Base-by-base conservation (phyloP, 2,888 invertebrate species). In the Carterocephalus palaemon region DNA sequence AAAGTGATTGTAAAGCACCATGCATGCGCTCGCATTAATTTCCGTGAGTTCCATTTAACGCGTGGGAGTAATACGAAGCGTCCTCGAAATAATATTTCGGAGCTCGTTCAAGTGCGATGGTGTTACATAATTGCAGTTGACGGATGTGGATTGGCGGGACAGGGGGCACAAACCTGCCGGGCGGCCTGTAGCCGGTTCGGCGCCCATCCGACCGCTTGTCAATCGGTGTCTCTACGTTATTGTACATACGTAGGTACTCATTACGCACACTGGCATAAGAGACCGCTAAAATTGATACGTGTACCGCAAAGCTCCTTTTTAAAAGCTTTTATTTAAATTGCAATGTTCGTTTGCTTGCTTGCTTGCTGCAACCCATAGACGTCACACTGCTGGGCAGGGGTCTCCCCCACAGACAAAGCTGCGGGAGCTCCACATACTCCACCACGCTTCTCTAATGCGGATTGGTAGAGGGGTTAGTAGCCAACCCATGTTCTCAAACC, bases 71-170 rank as follows among this genome's bases (percentile, higher is more conserved):
- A 20, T 9, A n/a, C n/a, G n/a, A 22, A 20, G 13, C 16, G 33
- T 6, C 6, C 33, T 20, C 20, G 4, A 19, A n/a, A 32, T 8
- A 47, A 23, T 8, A 29, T 37, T 29, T 22, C 31, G 23, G 6
- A 46, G 23, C 38, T 39, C 19, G 40, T 46, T 38, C 38, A 29
- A 46, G 45, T 45, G 16, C 40, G 40, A 19, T 59, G 68, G 20
- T 59, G 68, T 75, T 75, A 73, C 70, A 67, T 75, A 74, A 77
- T 73, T 70, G 69, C 65, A 68, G 56, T 68, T 68, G 75, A 75
- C 62, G 68, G 67, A 70, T 68, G 70, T 60, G 60, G 53, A 62
- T 65, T 59, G 59, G 60, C 63, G 55, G 54, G 64, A 60, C 59
- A 36, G 43, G 43, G 36, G 29, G 49, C 33, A 42, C 48, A 50